phyloP scores from a whole-genome alignment of 1,140 invertebrate species.

The Pemphigus obesinymphae region DNA sequence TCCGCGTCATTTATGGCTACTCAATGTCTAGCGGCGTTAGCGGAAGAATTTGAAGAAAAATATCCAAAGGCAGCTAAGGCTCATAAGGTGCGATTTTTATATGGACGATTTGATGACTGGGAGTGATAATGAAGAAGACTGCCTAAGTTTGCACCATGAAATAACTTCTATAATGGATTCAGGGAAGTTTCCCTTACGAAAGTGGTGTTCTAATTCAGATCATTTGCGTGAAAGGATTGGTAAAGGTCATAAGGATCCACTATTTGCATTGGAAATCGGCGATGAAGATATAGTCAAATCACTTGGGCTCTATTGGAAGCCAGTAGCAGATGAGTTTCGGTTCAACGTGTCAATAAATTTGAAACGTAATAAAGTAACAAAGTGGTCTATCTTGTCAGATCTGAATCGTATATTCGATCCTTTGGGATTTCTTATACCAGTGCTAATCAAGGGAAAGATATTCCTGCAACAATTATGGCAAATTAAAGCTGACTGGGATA shows the following conservation, averaged over 20 bases:
- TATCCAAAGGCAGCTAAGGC: slow-evolving; percentile 42
- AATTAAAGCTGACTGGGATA: not conserved
- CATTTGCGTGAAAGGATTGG: not conserved
- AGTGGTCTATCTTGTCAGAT: not conserved
- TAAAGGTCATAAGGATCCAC: not conserved
- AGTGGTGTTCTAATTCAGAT: not conserved
- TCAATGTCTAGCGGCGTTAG: slow-evolving; percentile 49
- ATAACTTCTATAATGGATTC: not conserved
- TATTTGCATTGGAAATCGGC: not conserved
- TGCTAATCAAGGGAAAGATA: too few species aligned
- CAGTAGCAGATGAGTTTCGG: not conserved
- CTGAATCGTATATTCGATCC: not conserved
- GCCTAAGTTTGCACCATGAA: not conserved
- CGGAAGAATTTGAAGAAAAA: slow-evolving; percentile 45
- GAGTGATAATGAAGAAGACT: not conserved
- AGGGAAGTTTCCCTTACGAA: not conserved
- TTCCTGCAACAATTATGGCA: too few species aligned
- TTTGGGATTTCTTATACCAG: too few species aligned
- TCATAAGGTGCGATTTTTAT: too few species aligned
- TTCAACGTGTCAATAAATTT: not conserved
- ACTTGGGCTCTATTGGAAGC: not conserved
- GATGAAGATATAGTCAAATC: not conserved
- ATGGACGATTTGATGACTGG: not conserved
- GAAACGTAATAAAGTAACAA: not conserved
- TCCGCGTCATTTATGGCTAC: slow-evolving; percentile 49